These are phyloP conservation scores for Poeciliopsis paucimaculata DNA, from an alignment of 2,797 vertebrate genomes.

Conservation along the genomic window DNA sequence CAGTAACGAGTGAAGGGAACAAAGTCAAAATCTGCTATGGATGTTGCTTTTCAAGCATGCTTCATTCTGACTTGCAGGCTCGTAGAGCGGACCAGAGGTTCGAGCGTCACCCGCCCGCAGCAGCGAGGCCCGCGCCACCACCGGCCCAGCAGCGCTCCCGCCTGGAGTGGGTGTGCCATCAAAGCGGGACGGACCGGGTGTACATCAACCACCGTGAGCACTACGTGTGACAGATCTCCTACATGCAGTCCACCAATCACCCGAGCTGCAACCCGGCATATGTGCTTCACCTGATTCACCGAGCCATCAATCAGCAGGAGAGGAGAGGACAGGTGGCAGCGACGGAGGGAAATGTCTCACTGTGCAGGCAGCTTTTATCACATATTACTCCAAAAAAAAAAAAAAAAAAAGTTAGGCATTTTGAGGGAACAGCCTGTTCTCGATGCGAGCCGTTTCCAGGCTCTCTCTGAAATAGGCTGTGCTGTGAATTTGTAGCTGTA, in stretches of 20 bases:
- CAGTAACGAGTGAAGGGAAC: no score
- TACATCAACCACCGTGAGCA: constrained; percentile 85
- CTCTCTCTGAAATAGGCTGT: constrained; percentile 7
- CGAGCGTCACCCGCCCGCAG: constrained; percentile 44
- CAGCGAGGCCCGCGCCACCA: constrained; percentile 15
- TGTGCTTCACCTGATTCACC: constrained; percentile 35
- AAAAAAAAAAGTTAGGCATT: constrained; percentile 1
- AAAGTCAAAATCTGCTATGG: background rate
- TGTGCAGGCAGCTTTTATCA: constrained; percentile 13
- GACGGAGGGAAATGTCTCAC: constrained; percentile 6
- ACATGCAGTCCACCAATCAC: constrained; percentile 28
- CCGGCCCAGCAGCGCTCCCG: constrained; percentile 67
- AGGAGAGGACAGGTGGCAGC: constrained; percentile 23
- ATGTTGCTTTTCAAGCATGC: background rate
- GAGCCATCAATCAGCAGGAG: constrained; percentile 34
- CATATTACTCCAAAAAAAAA: constrained; percentile 1
- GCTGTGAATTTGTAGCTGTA: constrained; percentile 14
- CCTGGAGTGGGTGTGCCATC: constrained; percentile 84
- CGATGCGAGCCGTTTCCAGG: constrained; percentile 4
- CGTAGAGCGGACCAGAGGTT: constrained; percentile 63
- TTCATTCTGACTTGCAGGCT: constrained; percentile 50
- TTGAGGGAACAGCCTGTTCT: constrained; percentile 1
- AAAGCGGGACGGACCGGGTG: constrained; percentile 78
- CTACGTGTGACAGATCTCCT: constrained; percentile 76
- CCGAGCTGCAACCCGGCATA: constrained; percentile 1